Percentiles rank a stretch among this genome's conserved stretches.
These are phyloP conservation scores for Blera fallax DNA, from an alignment of 2,888 invertebrate genomes.

Conservation along the genomic window DNA sequence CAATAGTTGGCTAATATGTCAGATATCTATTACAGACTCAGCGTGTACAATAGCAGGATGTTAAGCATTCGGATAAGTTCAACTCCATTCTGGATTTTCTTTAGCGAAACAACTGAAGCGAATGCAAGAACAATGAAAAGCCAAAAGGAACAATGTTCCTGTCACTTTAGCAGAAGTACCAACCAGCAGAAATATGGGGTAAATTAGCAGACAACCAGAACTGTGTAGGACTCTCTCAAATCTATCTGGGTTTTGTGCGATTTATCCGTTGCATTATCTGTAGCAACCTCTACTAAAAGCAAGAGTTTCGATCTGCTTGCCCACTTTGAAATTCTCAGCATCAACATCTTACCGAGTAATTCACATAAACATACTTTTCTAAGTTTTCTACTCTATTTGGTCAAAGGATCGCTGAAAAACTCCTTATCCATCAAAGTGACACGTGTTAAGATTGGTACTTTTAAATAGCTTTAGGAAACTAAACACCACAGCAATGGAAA, in stretches of 20 bases:
- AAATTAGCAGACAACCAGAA: conserved; percentile 62
- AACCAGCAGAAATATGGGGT: conserved; percentile 61
- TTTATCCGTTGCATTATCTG: conserved; percentile 40
- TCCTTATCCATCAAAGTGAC: conserved; percentile 62
- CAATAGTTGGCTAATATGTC: conserved; percentile 61
- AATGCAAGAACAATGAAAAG: conserved; percentile 42
- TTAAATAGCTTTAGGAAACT: conserved; percentile 28
- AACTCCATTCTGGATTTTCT: conserved; percentile 47
- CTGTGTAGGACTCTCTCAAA: conserved; percentile 19
- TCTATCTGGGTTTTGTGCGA: conserved; percentile 50
- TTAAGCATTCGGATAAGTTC: conserved; percentile 65
- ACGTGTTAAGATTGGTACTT: conserved; percentile 29
- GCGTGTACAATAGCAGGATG: conserved; percentile 47
- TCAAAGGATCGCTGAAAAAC: conserved; percentile 47
- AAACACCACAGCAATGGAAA: conserved; percentile 14
- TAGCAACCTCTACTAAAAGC: neutral
- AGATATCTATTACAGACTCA: conserved; percentile 66
- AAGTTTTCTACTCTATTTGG: conserved; percentile 13
- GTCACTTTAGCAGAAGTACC: conserved; percentile 30
- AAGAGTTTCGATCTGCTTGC: neutral
- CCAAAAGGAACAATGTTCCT: conserved; percentile 43
- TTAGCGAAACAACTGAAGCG: conserved; percentile 23
- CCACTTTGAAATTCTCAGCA: conserved; percentile 20
- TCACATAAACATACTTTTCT: neutral
- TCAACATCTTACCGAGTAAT: conserved; percentile 28